Evolutionary conservation across 1,140 invertebrate genomes (phyloP).

Genomic region (Pseudomyrmex concolor): DNA sequence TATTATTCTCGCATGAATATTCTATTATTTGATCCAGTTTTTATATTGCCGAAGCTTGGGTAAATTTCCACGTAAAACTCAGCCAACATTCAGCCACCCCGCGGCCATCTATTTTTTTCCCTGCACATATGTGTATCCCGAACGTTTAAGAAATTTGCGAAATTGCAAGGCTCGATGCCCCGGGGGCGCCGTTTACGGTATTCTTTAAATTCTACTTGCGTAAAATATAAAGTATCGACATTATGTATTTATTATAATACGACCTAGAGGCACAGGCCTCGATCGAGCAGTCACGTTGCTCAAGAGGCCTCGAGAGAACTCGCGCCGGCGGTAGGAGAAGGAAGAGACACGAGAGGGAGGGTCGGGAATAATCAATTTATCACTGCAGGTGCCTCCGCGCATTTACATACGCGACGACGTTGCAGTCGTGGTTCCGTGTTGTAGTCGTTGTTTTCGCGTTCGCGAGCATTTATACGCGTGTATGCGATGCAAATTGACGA

Average conservation of each 20-base stretch:
- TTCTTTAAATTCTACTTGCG: slow-evolving; percentile 63
- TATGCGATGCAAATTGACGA: slow-evolving; percentile 71
- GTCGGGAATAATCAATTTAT: slow-evolving; percentile 80
- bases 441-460: slow-evolving; percentile 71
- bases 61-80: slow-evolving; percentile 18
- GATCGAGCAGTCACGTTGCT: slow-evolving; percentile 62
- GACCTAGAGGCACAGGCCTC: slow-evolving; percentile 54
- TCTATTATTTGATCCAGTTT: neutral
- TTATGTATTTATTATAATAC: slow-evolving; percentile 82
- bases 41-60: neutral
- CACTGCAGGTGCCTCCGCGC: slow-evolving; percentile 80
- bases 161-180: slow-evolving; percentile 62
- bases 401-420: slow-evolving; percentile 82
- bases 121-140: neutral
- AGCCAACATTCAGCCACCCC: neutral
- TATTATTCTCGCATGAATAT: slow-evolving; percentile 21
- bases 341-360: slow-evolving; percentile 42
- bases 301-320: slow-evolving; percentile 47
- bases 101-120: neutral
- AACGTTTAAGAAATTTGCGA: slow-evolving; percentile 61
- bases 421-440: slow-evolving; percentile 76
- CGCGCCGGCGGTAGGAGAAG: slow-evolving; percentile 24
- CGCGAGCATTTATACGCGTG: slow-evolving; percentile 54
- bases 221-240: slow-evolving; percentile 79
- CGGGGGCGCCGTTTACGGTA: slow-evolving; percentile 64